phyloP scores from a whole-genome alignment of 2,888 invertebrate species.

The Brassicogethes aeneus region DNA sequence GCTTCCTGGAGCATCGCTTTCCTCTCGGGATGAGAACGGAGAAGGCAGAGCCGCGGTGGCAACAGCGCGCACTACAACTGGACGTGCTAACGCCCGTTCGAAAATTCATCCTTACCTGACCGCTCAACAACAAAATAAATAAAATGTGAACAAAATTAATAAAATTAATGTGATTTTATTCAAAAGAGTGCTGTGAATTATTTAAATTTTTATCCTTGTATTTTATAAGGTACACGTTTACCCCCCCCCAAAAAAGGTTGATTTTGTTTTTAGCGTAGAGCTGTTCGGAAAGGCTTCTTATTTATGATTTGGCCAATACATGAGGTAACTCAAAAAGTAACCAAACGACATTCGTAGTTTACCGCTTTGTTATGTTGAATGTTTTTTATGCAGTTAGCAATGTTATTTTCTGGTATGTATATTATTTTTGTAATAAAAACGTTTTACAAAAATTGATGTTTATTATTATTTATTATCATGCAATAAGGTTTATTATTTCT shows the following conservation, averaged over 20 bases:
- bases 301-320: slow-evolving; percentile 14
- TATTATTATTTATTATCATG: slow-evolving; percentile 25
- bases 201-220: slow-evolving; percentile 3
- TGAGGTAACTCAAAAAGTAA: background rate
- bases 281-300: slow-evolving; percentile 19
- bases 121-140: too few relatives aligned
- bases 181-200: slow-evolving; percentile 25
- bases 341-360: background rate
- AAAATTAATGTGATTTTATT: slow-evolving; percentile 26
- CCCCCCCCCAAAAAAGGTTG: too few relatives aligned
- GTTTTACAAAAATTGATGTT: slow-evolving; percentile 20
- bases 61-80: too few relatives aligned
- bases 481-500: slow-evolving; percentile 22
- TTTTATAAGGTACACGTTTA: slow-evolving; percentile 20
- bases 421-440: slow-evolving; percentile 27
- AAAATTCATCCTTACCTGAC: too few relatives aligned
- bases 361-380: slow-evolving; percentile 25
- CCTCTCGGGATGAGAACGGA: too few relatives aligned
- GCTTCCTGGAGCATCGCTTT: too few relatives aligned
- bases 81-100: too few relatives aligned
- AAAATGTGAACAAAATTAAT: slow-evolving; percentile 21
- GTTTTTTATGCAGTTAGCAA: slow-evolving; percentile 31
- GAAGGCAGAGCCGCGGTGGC: too few relatives aligned
- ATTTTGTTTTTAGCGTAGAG: slow-evolving; percentile 19
- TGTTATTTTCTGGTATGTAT: slow-evolving; percentile 16